Evolutionary conservation across 2,888 invertebrate species (phyloP), one percentile per base, ranked within the genome.

Genomic region (Steinernema hermaphroditum): DNA sequence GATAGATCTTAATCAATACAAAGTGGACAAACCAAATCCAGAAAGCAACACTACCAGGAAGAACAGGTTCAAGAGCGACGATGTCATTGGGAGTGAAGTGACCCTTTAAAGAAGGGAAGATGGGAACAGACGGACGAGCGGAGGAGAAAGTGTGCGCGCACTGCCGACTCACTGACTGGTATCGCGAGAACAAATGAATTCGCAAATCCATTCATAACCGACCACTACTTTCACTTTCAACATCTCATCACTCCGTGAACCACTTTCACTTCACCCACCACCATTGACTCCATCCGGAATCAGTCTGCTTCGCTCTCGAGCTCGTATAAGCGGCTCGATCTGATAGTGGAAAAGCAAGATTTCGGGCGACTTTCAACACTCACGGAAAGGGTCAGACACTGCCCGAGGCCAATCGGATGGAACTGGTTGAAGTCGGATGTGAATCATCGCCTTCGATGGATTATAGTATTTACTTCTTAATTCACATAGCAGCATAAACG

Each of bases 151-250:
- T 62, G 32, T 32, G 62, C n/a, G 62, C 62, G 62, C 62, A 29
- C 62, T 29, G 62, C 62, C 46, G 46, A 46, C n/a, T 19, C 16
- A 19, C 46, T 19, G 62, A 62, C 62, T 62, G 62, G 62, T 62
- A 62, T 62, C 62, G 32, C 62, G 62, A 62, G 62, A 62, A 62
- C 62, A 62, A 62, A 62, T 62, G 62, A 62, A 62, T 32, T 46
- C 46, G 46, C 46, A 46, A 46, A 62, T 62, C 62, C 62, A 62
- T 62, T 62, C 32, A 62, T 62, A 62, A 62, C 62, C 16, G 32
- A 37, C 32, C 16, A 34, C 29, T 4, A 32, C 62, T 62, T 62
- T 62, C 62, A 32, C 62, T 62, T 62, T 62, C 62, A 62, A 62
- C 62, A 29, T 62, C 29, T 62, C 62, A 62, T 62, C 62, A 32